These are phyloP conservation scores for Charanyca ferruginea DNA, from an alignment of 2,888 invertebrate species.

Conservation along the genomic window DNA sequence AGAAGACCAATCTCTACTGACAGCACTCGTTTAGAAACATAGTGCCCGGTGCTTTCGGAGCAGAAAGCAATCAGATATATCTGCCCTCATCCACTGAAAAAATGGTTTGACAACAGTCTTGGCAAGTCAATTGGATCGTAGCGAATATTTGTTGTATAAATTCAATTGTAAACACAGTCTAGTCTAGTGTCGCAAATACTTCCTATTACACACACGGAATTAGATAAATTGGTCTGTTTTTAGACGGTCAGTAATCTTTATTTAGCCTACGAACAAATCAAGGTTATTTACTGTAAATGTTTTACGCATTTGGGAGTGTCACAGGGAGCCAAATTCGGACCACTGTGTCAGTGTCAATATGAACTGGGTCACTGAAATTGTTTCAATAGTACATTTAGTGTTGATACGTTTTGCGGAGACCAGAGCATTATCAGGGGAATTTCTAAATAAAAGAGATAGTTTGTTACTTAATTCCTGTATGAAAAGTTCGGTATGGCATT, in stretches of 20 bases:
- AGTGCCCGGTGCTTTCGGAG: too few relatives aligned
- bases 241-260: constrained; percentile 7
- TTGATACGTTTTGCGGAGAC: background rate
- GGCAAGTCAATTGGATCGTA: background rate
- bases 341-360: constrained; percentile 75
- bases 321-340: constrained; percentile 69
- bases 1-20: too few relatives aligned
- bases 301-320: constrained; percentile 61
- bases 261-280: constrained; percentile 15
- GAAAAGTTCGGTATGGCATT: too few relatives aligned
- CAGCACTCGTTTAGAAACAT: too few relatives aligned
- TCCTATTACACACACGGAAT: background rate
- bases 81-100: too few relatives aligned
- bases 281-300: constrained; percentile 35
- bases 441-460: too few relatives aligned
- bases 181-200: background rate
- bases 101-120: background rate
- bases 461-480: too few relatives aligned
- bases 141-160: background rate
- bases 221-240: constrained; percentile 10
- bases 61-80: too few relatives aligned
- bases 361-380: constrained; percentile 65
- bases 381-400: constrained; percentile 41
- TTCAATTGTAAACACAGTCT: background rate
- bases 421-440: background rate